Conservation (phyloP, 1,140 invertebrate species). For the Drosophila ananassae region DNA sequence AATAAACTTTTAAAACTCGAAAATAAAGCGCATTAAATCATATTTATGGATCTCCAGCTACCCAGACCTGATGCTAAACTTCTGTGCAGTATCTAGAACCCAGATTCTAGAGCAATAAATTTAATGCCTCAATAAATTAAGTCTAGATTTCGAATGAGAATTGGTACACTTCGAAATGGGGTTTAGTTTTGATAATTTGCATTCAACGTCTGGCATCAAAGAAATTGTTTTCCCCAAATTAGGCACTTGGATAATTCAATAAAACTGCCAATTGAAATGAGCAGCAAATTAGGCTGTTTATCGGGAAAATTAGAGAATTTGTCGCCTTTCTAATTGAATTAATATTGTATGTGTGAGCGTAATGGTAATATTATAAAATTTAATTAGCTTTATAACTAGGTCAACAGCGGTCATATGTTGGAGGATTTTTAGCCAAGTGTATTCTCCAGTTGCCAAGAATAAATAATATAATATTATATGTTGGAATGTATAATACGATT, state of each 20-base stretch:
- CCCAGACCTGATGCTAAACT: not conserved
- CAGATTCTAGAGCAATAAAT: not conserved
- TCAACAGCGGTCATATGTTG: constrained; percentile 6
- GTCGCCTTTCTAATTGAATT: constrained; percentile 29
- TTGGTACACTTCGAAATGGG: not conserved
- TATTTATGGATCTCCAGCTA: not conserved
- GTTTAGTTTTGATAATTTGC: too few relatives aligned
- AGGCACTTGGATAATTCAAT: not conserved
- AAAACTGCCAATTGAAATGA: constrained; percentile 11
- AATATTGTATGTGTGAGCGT: constrained; percentile 1
- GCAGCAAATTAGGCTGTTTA: constrained; percentile 25
- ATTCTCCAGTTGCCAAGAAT: constrained; percentile 12
- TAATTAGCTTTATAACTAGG: constrained; percentile 32
- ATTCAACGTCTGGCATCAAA: not conserved
- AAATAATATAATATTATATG: constrained; percentile 2
- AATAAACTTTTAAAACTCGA: constrained; percentile 10
- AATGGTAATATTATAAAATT: constrained; percentile 9
- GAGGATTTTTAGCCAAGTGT: constrained; percentile 11
- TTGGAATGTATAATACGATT: not conserved
- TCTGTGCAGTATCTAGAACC: not conserved
- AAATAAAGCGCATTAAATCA: constrained; percentile 1
- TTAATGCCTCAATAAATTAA: not conserved
- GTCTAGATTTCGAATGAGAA: not conserved
- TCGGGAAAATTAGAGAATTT: constrained; percentile 36
- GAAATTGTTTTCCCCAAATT: not conserved